Evolutionary conservation across 1,140 invertebrate genomes (phyloP), one percentile per base, ranked within the genome.

Genomic region (Nephila pilipes): DNA sequence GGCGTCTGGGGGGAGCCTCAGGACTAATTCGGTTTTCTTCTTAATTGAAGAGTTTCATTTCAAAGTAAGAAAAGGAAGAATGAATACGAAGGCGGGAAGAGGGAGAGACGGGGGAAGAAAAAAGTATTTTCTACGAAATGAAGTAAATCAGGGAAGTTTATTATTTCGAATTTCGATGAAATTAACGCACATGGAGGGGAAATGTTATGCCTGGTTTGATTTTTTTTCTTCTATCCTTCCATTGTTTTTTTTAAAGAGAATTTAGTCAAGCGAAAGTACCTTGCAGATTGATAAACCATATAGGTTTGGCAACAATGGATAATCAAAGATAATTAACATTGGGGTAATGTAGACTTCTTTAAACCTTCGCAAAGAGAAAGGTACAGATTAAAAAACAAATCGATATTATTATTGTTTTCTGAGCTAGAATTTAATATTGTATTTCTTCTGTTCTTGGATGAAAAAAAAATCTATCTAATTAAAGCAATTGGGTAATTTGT

Each of bases 311-410:
- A 46, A 85, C 60, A 93, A 54, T 92, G 91, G 85, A 93, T 93
- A 93, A 93, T 93, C 85, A 93, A 93, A 93, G 91, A 93, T 93
- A 93, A 93, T 93, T 93, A 93, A 87, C 91, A 87, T 93, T 60
- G 63, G 91, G 79, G 83, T 87, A n/a, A 85, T 29, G 54, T 80
- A 55, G 69, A 29, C 38, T 79, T 25, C 32, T 91, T 91, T 85
- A 93, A 87, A 93, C 60, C 81, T 55, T 20, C 75, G 46, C 18
- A 32, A 87, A 93, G 63, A 55, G 60, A 85, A 85, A 55, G 32
- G 57, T 57, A 46, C 36, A 57, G 25, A 87, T 75, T 75, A 87
- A 93, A 79, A 87, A 79, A 58, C 63, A 93, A 87, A 87, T 83
- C 85, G 54, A 79, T 87, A 79, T 58, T 83, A 29, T 93, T 87